Evolutionary conservation across 2,113 vertebrate genomes (phyloP).

Genomic region (Ginglymostoma cirratum): DNA sequence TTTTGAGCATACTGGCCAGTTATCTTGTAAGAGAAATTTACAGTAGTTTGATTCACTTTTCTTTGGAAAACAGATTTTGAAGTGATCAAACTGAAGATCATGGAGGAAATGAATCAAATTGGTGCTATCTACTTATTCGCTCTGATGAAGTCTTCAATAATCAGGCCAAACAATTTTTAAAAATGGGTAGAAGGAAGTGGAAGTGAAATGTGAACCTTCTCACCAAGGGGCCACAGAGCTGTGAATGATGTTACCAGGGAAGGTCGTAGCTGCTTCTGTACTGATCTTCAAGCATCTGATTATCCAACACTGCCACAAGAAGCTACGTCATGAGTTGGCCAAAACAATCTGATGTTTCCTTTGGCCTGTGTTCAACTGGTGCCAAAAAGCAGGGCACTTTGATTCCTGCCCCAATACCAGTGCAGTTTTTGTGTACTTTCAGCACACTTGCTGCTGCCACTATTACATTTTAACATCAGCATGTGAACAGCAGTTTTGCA

Average conservation of each 20-base stretch:
- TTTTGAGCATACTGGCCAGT: not conserved
- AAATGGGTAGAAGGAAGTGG: not conserved
- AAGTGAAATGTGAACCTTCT: not conserved
- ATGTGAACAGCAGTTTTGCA: not conserved
- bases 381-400: not conserved
- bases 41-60: not conserved
- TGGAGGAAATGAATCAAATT: not conserved
- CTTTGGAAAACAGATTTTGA: not conserved
- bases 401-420: not conserved
- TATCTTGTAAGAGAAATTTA: not conserved
- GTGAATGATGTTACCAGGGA: not conserved
- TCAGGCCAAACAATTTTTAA: not conserved
- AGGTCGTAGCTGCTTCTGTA: not conserved
- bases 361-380: not conserved
- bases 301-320: too few relatives aligned
- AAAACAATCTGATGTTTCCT: not conserved
- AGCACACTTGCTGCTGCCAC: not conserved
- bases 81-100: not conserved
- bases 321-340: not conserved
- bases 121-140: not conserved
- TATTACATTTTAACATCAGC: not conserved
- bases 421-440: not conserved
- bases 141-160: not conserved
- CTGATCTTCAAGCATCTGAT: not conserved
- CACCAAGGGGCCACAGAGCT: not conserved